phyloP scores from a whole-genome alignment of 2,113 vertebrate species.

The Picathartes gymnocephalus region DNA sequence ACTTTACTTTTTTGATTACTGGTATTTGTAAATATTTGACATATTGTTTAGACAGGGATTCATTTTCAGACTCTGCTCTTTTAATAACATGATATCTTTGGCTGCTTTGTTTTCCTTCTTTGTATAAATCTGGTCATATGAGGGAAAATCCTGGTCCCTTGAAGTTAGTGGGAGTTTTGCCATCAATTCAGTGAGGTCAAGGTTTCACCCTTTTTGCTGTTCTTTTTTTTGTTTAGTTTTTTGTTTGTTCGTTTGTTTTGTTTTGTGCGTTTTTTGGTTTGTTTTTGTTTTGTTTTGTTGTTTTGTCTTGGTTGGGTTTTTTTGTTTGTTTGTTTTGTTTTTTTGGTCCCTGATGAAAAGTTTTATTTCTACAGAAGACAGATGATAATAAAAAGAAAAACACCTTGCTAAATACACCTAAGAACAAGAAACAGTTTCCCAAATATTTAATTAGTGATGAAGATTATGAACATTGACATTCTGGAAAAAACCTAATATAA shows the following conservation, averaged over 20 bases:
- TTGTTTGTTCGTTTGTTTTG: no score
- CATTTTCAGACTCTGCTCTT: background rate
- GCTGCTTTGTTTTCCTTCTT: background rate
- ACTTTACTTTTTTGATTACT: background rate
- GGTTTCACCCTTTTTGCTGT: background rate
- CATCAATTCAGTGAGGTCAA: background rate
- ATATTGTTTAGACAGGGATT: background rate
- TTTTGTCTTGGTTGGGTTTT: background rate
- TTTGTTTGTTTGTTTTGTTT: background rate
- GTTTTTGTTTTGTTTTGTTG: no score
- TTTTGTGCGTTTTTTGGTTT: background rate
- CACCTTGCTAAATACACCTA: background rate
- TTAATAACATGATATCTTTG: background rate
- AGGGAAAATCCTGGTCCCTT: background rate
- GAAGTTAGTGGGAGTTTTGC: background rate
- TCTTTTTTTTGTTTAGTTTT: background rate
- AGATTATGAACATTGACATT: background rate
- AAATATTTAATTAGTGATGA: background rate
- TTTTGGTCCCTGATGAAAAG: background rate
- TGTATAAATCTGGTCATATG: background rate
- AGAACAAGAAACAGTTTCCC: background rate
- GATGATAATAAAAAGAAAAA: background rate
- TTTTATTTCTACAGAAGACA: background rate
- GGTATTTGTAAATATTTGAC: background rate
- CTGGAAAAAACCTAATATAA: background rate